Evolutionary conservation across 2,888 invertebrate genomes (phyloP).

Genomic region (Amiota communis): DNA sequence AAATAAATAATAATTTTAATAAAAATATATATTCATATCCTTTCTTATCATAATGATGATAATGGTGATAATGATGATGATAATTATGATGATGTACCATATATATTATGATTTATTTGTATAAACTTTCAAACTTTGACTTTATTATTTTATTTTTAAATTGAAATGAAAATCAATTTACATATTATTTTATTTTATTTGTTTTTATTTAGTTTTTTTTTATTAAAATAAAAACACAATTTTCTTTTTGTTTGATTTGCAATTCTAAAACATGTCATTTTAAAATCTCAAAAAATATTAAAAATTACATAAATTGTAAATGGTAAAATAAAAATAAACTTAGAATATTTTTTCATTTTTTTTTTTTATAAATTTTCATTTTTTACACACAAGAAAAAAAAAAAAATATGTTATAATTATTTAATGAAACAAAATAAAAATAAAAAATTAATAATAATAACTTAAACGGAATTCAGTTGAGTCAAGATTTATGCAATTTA

Average conservation of each 20-base stretch:
- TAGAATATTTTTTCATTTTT: slow-evolving; percentile 39
- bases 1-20: no score
- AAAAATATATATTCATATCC: no score
- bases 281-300: slow-evolving; percentile 48
- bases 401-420: slow-evolving; percentile 16
- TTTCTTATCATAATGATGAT: neutral
- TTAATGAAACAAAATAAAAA: neutral
- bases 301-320: slow-evolving; percentile 40
- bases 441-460: neutral
- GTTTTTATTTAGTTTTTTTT: slow-evolving; percentile 28
- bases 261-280: slow-evolving; percentile 51
- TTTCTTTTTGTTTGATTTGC: slow-evolving; percentile 43
- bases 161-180: no score
- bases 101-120: neutral
- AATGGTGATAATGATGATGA: neutral
- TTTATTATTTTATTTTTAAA: neutral
- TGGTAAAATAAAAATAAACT: slow-evolving; percentile 32
- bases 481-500: slow-evolving; percentile 3
- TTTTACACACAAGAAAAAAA: slow-evolving; percentile 42
- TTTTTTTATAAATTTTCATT: slow-evolving; percentile 32
- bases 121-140: neutral
- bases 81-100: neutral
- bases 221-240: slow-evolving; percentile 49
- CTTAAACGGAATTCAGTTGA: slow-evolving; percentile 18
- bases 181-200: no score